Evolutionary conservation across 2,888 invertebrate species (phyloP).

Genomic region (Cryptus armator): DNA sequence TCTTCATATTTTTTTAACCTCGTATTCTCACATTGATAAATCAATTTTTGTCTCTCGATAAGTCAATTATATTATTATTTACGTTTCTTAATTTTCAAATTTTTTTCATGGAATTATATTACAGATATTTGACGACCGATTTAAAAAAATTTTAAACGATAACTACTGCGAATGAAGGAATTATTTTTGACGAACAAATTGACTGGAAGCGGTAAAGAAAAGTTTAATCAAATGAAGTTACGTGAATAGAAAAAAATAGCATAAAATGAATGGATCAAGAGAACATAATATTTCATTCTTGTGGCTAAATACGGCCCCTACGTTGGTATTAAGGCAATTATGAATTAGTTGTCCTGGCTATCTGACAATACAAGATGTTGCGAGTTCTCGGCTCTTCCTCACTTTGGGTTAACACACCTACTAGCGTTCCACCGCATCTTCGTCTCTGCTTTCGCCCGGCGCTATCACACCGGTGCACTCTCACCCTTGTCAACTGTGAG

Average conservation of each 20-base stretch:
- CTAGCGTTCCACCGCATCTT: conserved; percentile 63
- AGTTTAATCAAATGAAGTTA: no score
- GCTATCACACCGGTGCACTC: conserved; percentile 45
- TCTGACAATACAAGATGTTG: conserved; percentile 85
- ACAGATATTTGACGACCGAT: no score
- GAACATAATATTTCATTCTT: conserved; percentile 56
- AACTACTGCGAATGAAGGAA: no score
- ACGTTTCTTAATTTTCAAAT: background rate
- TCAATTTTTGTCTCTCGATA: conserved; percentile 56
- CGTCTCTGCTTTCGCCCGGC: conserved; percentile 39
- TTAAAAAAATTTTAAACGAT: no score
- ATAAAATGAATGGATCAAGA: background rate
- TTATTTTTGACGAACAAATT: no score
- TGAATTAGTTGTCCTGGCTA: conserved; percentile 84
- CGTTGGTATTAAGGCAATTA: conserved; percentile 84
- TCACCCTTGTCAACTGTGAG: conserved; percentile 64
- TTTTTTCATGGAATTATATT: no score
- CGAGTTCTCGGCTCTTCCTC: conserved; percentile 72
- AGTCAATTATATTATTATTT: conserved; percentile 27
- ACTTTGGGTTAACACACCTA: conserved; percentile 58
- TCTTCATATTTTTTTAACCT: conserved; percentile 57
- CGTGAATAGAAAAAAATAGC: background rate
- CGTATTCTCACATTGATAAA: conserved; percentile 50
- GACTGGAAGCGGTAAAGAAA: no score
- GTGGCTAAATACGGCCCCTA: conserved; percentile 69